Evolutionary conservation across 2,888 invertebrate genomes (phyloP), one percentile per base, ranked within the genome.

Genomic region (Euzophera pinguis): DNA sequence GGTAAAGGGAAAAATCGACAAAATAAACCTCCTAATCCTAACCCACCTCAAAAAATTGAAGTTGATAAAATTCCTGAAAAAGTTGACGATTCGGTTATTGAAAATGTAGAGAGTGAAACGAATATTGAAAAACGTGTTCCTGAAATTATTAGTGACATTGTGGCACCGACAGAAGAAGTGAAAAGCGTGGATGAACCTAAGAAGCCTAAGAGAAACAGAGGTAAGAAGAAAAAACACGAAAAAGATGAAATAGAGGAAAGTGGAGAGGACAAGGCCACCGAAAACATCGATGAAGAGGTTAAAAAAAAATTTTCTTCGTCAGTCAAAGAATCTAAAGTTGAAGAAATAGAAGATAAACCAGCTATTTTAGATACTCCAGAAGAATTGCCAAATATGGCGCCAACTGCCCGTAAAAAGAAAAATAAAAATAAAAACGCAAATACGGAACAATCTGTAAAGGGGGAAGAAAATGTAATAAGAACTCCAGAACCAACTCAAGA

Each of bases 151-250:
- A 71, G 67, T 68, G 74, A 70, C 60, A 43, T 63, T 47, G 49
- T 65, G 14, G 35, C 53, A 41, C n/a, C 54, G 9, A 42, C 55
- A 37, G 50, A 45, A 9, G 61, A 63, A 39, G 48, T 60, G 13
- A 61, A 55, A 59, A 60, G 50, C 22, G 71, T 66, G 53, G 74
- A 76, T 51, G 65, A 67, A 13, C 91, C 90, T 0, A 83, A 84
- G n/a, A 90, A 89, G 67, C 91, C 91, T 0, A 90, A 90, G 64
- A 69, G 91, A 57, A 85, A 80, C 49, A 77, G 81, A 72, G 81
- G 81, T 55, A 89, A 88, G 58, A 91, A 90, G 63, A 90, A 87
- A 59, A 81, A 81, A 51, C 63, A 72, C 22, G 73, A 70, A 12
- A 67, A 67, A 57, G 55, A 60, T 42, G 65, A 69, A 35, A 59